Evolutionary conservation across 2,888 invertebrate genomes (phyloP).

Genomic region (Diplazon laetatorius): DNA sequence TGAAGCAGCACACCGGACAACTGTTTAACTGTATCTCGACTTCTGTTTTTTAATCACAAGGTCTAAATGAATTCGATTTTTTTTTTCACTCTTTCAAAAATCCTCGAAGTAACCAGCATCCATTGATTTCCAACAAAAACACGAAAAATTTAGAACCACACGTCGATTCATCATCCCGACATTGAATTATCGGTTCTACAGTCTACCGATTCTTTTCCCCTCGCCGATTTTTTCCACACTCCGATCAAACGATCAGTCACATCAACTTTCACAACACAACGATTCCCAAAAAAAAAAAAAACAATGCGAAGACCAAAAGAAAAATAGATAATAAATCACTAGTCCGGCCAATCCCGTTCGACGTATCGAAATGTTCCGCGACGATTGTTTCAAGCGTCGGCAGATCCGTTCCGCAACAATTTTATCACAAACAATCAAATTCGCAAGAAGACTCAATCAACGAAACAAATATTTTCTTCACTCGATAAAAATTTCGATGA

Average conservation of each 20-base stretch:
- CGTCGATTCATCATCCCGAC: slow-evolving; percentile 32
- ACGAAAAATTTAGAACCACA: slow-evolving; percentile 2
- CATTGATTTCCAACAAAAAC: not conserved
- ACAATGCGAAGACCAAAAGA: too few species aligned
- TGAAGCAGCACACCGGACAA: too few species aligned
- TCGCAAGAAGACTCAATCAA: too few species aligned
- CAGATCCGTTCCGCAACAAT: slow-evolving; percentile 7
- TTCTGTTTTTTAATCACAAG: too few species aligned
- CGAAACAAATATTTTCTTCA: not conserved
- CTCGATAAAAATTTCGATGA: too few species aligned
- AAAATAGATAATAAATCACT: not conserved
- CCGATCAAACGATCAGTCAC: not conserved
- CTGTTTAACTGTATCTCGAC: too few species aligned
- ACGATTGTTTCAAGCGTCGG: slow-evolving; percentile 9
- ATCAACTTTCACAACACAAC: too few species aligned
- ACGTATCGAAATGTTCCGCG: not conserved
- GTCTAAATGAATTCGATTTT: too few species aligned
- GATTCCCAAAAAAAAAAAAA: not conserved
- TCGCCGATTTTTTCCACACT: slow-evolving; percentile 10
- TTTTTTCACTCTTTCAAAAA: too few species aligned
- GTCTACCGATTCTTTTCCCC: not conserved
- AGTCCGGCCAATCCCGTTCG: not conserved
- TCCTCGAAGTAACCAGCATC: not conserved
- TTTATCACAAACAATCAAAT: not conserved
- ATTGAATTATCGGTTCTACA: not conserved